Evolutionary conservation across 2,113 vertebrate genomes (phyloP).

Genomic region (Hystrix brachyura): DNA sequence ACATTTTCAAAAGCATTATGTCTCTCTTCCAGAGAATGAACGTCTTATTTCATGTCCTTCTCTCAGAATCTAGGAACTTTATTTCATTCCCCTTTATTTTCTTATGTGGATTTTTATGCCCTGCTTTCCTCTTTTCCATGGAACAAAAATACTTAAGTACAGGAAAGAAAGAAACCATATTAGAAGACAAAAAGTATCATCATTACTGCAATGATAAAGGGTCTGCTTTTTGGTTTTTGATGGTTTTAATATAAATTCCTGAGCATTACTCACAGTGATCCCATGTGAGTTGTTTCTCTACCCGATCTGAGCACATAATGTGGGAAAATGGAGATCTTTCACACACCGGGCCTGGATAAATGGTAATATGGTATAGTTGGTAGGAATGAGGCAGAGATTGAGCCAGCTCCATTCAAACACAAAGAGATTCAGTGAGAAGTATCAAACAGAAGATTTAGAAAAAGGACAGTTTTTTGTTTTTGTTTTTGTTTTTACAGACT

Average conservation of each 20-base stretch:
- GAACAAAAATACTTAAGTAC: neutral
- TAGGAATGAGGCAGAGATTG: neutral
- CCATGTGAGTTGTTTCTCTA: neutral
- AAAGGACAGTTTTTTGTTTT: neutral
- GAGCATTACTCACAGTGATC: neutral
- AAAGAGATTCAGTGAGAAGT: neutral
- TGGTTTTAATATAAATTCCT: neutral
- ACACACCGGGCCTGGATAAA: neutral
- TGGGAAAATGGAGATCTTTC: neutral
- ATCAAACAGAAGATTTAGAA: neutral
- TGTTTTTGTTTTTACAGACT: neutral
- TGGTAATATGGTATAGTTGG: neutral
- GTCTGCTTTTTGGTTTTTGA: neutral
- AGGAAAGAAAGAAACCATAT: neutral
- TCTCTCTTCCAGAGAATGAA: neutral
- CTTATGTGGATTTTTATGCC: neutral
- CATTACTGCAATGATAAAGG: neutral
- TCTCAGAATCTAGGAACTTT: neutral
- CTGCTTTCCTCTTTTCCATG: neutral
- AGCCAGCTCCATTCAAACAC: neutral
- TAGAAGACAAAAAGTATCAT: neutral
- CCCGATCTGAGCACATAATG: neutral
- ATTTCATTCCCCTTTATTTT: neutral
- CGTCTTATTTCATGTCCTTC: neutral
- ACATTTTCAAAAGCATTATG: neutral